Base-by-base conservation (phyloP, 2,888 invertebrate species). In the Bedellia somnulentella region DNA sequence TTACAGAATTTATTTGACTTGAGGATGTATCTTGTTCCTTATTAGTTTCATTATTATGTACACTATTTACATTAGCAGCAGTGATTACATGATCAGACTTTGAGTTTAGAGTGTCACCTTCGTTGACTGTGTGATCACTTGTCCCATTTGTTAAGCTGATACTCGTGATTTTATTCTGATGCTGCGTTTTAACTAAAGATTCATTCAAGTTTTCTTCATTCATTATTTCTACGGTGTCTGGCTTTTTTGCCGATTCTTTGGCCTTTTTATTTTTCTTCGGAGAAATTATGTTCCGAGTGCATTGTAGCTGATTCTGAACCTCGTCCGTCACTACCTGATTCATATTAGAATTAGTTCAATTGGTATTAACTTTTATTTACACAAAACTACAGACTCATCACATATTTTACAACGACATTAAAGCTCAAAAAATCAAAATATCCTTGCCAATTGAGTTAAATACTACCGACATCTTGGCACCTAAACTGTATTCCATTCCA, bases 401-500 rank as follows among this genome's bases (percentile, higher is more conserved):
- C 18, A 9, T 6, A 9, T 18, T 18, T 18, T 18, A 5, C 18
- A 18, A 18, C 9, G 9, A 9, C n/a, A n/a, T n/a, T n/a, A n/a
- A n/a, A n/a, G 47, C 52, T 44, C 57, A 61, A 48, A 62, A 56
- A 56, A 60, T 57, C 58, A 60, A 57, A 53, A 55, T 62, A 55
- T 55, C 49, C 60, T 60, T 63, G 68, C 66, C 68, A 68, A 70
- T 73, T 60, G 59, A 54, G 57, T 55, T 58, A 56, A 66, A 52
- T 63, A 62, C 61, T 60, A 68, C 70, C 63, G 75, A 73, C 75
- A 75, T 75, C 68, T 73, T 75, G 71, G 52, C 57, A 47, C 49
- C 9, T 26, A 13, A 5, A 26, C 5, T n/a, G n/a, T n/a, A n/a
- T n/a, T n/a, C n/a, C n/a, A n/a, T n/a, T n/a, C n/a, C n/a, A n/a